A percentile compares a stretch with the other conserved stretches of the same genome.
Evolutionary conservation across 2,888 invertebrate species (phyloP).

Genomic region (Rotaria magnacalcarata): DNA sequence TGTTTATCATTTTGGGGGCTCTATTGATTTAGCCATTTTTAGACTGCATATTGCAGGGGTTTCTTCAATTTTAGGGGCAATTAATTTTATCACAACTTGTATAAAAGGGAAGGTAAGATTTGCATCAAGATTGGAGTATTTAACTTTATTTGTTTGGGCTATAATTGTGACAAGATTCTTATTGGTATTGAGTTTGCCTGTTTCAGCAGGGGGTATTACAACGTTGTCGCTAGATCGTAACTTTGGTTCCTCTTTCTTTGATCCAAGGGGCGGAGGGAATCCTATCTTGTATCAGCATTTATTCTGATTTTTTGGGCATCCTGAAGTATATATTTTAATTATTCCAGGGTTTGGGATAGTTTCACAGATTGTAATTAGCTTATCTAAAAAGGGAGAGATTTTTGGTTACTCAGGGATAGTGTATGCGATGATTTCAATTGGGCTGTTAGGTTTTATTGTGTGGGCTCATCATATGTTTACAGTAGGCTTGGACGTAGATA

Average conservation of each 20-base stretch:
- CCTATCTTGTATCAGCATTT: constrained; percentile 76
- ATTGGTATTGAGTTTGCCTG: constrained; percentile 69
- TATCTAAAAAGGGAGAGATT: constrained; percentile 65
- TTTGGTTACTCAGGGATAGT: constrained; percentile 73
- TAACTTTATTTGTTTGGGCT: constrained; percentile 72
- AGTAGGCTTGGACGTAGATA: constrained; percentile 76
- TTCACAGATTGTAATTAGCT: constrained; percentile 70
- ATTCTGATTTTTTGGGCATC: constrained; percentile 82
- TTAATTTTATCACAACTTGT: constrained; percentile 75
- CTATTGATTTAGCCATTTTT: constrained; percentile 74
- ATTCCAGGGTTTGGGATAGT: constrained; percentile 76
- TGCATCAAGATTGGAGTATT: constrained; percentile 66
- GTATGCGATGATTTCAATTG: constrained; percentile 79
- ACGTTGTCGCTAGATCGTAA: constrained; percentile 75
- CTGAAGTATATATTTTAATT: constrained; percentile 81
- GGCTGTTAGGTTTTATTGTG: constrained; percentile 75
- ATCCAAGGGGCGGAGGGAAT: constrained; percentile 74
- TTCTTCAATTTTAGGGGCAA: constrained; percentile 69
- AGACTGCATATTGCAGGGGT: constrained; percentile 71
- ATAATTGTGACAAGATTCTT: constrained; percentile 68
- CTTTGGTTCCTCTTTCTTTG: constrained; percentile 76
- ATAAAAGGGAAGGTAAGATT: constrained; percentile 68
- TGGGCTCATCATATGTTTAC: constrained; percentile 82
- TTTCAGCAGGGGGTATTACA: constrained; percentile 74
- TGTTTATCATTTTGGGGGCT: constrained; percentile 67